Base-by-base conservation (phyloP, 2,888 invertebrate species). In the Lissonota sp. region DNA sequence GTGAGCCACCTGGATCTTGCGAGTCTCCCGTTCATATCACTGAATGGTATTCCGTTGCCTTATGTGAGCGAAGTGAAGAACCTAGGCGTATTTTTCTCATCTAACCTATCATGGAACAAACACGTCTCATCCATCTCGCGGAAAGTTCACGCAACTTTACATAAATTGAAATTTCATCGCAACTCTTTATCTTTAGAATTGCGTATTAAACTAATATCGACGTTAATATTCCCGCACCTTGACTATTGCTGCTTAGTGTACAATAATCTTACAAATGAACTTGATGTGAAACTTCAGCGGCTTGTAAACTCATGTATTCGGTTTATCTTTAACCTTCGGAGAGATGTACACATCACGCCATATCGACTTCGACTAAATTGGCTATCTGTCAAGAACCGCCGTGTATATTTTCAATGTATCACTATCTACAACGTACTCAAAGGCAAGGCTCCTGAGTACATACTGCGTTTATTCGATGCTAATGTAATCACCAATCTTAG, bases 241-340 rank as follows among this genome's bases (percentile, higher is more conserved):
- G 73, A 79, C 14, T 73, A 79, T 26, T 79, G 67, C n/a, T 66
- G 75, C 42, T 16, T 49, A 40, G 64, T 57, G 4, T 79, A 67
- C 8, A n/a, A 58, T 6, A 73, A 73, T 37, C n/a, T 67, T 6
- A 40, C 72, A 0, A 39, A 26, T 5, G 58, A 63, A 1, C 37
- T 46, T 1, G 39, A 79, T 8, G 10, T 55, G 5, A 72, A 60
- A 3, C 66, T 79, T 0, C 62, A 66, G 8, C 42, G 39, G 2
- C 55, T 74, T 0, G 10, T 62, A 0, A 78, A 74, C 8, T 14
- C 55, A 7, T 26, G 16, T 8, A 66, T 72, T 37, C 7, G 74
- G 1, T 79, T 79, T n/a, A 66, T 73, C 10, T 67, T 79, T 10
- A 58, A 73, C 60, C 51, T 73, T 3, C 42, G 37, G 2, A 39